Evolutionary conservation across 2,888 invertebrate genomes (phyloP).

Genomic region (Eupithecia vulgata): DNA sequence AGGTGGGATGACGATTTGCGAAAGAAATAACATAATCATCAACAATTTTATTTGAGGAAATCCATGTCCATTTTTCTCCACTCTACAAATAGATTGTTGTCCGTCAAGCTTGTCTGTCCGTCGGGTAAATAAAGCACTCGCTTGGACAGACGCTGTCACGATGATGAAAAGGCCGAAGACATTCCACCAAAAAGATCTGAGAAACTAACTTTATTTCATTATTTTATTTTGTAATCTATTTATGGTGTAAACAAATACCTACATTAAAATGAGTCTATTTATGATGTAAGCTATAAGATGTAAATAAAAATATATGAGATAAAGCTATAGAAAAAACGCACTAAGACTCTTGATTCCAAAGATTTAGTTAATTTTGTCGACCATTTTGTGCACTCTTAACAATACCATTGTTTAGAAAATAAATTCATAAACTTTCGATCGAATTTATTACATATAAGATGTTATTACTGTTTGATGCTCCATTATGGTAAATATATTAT

Average conservation of each 20-base stretch:
- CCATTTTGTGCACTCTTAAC: background rate
- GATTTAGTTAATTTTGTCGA: background rate
- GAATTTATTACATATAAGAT: background rate
- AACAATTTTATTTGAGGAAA: constrained; percentile 20
- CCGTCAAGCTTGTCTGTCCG: constrained; percentile 38
- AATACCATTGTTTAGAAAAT: background rate
- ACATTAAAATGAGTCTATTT: background rate
- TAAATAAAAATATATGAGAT: background rate
- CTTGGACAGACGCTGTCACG: constrained; percentile 42
- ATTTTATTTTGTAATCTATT: background rate
- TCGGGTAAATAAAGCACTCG: constrained; percentile 39
- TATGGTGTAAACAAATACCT: background rate
- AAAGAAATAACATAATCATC: no score
- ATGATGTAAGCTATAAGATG: no score
- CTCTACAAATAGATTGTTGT: constrained; percentile 28
- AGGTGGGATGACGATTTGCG: no score
- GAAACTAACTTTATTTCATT: constrained; percentile 10
- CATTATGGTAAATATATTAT: background rate
- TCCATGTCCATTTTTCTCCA: constrained; percentile 22
- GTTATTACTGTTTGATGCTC: background rate
- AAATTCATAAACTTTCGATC: background rate
- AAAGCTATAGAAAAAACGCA: background rate
- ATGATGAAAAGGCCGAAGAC: constrained; percentile 42
- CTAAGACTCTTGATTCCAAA: background rate
- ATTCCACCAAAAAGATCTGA: constrained; percentile 30